Base-by-base conservation (phyloP, 2,888 invertebrate species). In the Drosophila anomalata region DNA sequence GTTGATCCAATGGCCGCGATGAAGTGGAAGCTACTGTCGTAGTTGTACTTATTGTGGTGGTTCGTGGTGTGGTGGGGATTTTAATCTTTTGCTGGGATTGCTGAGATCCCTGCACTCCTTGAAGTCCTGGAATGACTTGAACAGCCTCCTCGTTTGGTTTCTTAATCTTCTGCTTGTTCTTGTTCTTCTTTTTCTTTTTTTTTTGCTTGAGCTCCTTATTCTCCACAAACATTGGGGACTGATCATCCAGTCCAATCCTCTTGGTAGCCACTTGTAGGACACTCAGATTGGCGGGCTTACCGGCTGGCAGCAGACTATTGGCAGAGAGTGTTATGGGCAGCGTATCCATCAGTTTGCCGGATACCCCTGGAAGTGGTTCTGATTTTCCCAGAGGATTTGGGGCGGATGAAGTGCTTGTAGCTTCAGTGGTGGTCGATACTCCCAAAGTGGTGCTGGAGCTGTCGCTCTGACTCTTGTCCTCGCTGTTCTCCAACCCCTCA, bases 191-290 rank as follows among this genome's bases (percentile, higher is more conserved):
- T 61, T 89, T 89, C 67, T 89, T 89, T 61, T 89, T 90, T 71
- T 86, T 89, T 75, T 89, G 90, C 62, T 90, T 91, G 2, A 81
- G 78, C 24, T 91, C 91, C 54, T 91, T 91, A 57, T 85, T 91
- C 67, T 91, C 91, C 36, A 88, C 87, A 22, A 90, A 86, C 77
- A 88, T 85, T 29, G 90, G 89, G 6, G 82, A 79, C 11, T 22
- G 74, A 0, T 69, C 79, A 39, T 76, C 80, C 29, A 77, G 74
- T 0, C 79, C 90, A n/a, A 84, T 76, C 29, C 90, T 76, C 24
- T 89, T 90, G 8, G 78, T 88, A 22, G 87, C 82, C 12, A 78
- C 75, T 20, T 79, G 85, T 20, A 82, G 55, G 4, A 73, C 77
- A 8, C 79, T 79, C 20, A 79, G 41, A 58, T 84, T 77, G 3